phyloP scores from a whole-genome alignment of 2,113 vertebrate genomes.

The Amphilophus citrinellus region DNA sequence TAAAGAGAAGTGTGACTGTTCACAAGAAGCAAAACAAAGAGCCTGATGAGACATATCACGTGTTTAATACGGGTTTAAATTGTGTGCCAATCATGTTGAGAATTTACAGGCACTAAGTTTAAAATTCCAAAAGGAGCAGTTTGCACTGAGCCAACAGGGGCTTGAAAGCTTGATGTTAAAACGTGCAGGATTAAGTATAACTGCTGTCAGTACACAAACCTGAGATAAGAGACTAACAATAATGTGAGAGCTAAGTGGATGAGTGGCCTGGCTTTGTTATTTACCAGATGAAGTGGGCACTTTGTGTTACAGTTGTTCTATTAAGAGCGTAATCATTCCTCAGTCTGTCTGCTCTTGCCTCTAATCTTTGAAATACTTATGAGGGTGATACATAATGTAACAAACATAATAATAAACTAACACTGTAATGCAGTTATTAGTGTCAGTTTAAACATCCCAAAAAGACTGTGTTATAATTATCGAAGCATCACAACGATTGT shows the following conservation, averaged over 20 bases:
- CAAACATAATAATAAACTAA: background rate
- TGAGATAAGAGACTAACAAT: background rate
- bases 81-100: background rate
- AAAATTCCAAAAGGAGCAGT: background rate
- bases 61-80: background rate
- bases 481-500: background rate
- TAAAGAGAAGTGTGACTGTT: background rate
- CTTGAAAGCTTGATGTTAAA: background rate
- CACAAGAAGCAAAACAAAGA: background rate
- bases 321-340: background rate
- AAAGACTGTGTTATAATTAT: background rate
- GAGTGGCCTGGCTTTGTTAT: slow-evolving; percentile 11
- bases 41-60: background rate
- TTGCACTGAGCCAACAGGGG: slow-evolving; percentile 2
- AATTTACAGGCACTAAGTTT: slow-evolving; percentile 3
- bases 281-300: slow-evolving; percentile 18
- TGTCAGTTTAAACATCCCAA: background rate
- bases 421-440: background rate
- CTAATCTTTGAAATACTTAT: background rate
- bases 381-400: background rate
- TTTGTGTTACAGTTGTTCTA: slow-evolving; percentile 5
- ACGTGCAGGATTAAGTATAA: background rate
- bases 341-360: background rate
- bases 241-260: slow-evolving; percentile 10
- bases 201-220: background rate